Percentiles rank a stretch among this genome's conserved stretches.
These are phyloP conservation scores for Diachrysia chrysitis DNA, from an alignment of 2,888 invertebrate species.

Conservation along the genomic window DNA sequence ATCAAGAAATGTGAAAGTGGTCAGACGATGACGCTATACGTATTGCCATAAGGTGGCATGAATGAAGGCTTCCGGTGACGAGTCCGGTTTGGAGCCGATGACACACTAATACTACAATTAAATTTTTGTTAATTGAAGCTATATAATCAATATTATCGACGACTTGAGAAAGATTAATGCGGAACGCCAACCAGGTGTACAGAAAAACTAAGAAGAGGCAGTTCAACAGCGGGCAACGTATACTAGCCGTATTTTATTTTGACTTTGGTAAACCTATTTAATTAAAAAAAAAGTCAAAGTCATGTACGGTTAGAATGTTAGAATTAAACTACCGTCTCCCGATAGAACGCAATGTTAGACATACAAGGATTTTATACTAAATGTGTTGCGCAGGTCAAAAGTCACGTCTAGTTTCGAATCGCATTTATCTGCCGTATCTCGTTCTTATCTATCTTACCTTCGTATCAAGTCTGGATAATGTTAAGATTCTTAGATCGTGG, in stretches of 20 bases:
- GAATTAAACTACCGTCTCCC: too few species aligned
- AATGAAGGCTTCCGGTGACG: conserved; percentile 64
- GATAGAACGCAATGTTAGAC: too few species aligned
- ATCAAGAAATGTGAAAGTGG: conserved; percentile 75
- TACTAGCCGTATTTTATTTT: too few species aligned
- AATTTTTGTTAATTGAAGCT: conserved; percentile 54
- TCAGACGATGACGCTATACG: conserved; percentile 67
- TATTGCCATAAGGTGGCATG: conserved; percentile 67
- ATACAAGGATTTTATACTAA: conserved; percentile 27
- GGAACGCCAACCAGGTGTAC: too few species aligned
- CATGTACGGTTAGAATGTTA: too few species aligned
- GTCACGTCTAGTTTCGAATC: neutral
- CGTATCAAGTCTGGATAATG: neutral
- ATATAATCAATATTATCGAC: conserved; percentile 22
- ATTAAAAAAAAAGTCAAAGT: too few species aligned
- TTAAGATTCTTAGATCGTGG: neutral
- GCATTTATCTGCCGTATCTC: neutral
- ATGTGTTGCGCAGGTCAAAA: conserved; percentile 2
- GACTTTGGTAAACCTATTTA: too few species aligned
- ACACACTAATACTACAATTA: conserved; percentile 59
- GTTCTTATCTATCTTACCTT: too few species aligned
- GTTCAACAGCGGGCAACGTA: too few species aligned
- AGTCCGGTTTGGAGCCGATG: conserved; percentile 62
- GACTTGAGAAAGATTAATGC: conserved; percentile 23
- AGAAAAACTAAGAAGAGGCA: too few species aligned